Evolutionary conservation across 2,888 invertebrate genomes (phyloP).

Genomic region (Yponomeuta sedellus): DNA sequence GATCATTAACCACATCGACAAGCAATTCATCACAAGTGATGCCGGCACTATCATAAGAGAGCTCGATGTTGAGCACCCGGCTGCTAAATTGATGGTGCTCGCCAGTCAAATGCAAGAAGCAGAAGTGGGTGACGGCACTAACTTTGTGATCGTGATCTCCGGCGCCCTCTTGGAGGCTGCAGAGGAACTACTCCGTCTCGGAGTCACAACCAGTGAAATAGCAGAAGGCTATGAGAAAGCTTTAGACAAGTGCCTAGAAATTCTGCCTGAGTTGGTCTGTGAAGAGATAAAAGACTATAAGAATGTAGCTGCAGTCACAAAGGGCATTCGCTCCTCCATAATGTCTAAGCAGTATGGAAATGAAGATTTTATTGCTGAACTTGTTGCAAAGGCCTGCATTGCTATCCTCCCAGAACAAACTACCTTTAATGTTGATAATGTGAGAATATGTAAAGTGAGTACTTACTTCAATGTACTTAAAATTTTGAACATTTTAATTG

Average conservation of each 20-base stretch:
- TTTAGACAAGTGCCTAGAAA: slow-evolving; percentile 90
- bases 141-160: slow-evolving; percentile 96
- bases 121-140: slow-evolving; percentile 99
- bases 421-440: slow-evolving; percentile 98
- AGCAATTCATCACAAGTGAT: slow-evolving; percentile 99
- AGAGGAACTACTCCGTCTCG: slow-evolving; percentile 93
- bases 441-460: slow-evolving; percentile 92
- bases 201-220: slow-evolving; percentile 97
- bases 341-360: slow-evolving; percentile 99
- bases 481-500: no score
- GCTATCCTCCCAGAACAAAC: slow-evolving; percentile 90
- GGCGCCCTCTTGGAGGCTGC: slow-evolving; percentile 95
- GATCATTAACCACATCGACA: slow-evolving; percentile 99
- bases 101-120: slow-evolving; percentile 99
- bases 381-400: slow-evolving; percentile 93
- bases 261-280: slow-evolving; percentile 88
- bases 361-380: slow-evolving; percentile 92
- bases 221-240: slow-evolving; percentile 96
- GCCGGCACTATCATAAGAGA: slow-evolving; percentile 98
- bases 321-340: slow-evolving; percentile 86
- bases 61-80: slow-evolving; percentile 98
- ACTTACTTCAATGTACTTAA: background rate
- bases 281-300: slow-evolving; percentile 83
- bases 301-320: slow-evolving; percentile 82
- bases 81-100: slow-evolving; percentile 96